phyloP scores from a whole-genome alignment of 2,797 vertebrate genomes.

The Channa striata region DNA sequence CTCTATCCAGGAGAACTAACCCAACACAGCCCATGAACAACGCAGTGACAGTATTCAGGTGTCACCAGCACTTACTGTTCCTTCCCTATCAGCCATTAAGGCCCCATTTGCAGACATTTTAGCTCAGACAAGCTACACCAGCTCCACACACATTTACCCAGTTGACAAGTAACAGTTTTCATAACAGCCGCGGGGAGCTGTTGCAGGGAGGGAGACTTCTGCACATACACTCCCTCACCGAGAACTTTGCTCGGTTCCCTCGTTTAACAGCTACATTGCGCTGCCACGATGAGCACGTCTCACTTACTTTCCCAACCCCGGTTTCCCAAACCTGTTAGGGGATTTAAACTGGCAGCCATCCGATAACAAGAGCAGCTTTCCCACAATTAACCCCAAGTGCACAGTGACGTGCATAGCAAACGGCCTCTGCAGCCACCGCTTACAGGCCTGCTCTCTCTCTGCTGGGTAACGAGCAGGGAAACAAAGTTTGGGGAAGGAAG shows the following conservation, averaged over 20 bases:
- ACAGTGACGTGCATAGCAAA: neutral
- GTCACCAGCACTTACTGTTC: neutral
- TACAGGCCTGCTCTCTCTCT: neutral
- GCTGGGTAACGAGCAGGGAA: neutral
- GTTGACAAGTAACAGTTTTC: conserved; percentile 23
- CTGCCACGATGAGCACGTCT: neutral
- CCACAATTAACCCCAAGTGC: conserved; percentile 26
- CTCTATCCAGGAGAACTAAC: too few relatives aligned
- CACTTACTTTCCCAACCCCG: neutral
- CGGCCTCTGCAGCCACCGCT: conserved; percentile 36
- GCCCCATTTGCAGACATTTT: conserved; percentile 4
- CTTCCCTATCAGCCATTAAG: conserved; percentile 6
- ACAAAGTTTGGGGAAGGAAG: conserved; percentile 2
- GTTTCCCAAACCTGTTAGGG: conserved; percentile 5
- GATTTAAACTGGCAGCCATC: conserved; percentile 30
- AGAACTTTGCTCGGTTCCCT: conserved; percentile 5
- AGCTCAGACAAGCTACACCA: neutral
- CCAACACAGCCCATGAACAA: neutral
- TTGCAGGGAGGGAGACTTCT: neutral
- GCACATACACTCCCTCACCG: neutral
- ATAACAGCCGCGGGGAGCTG: conserved; percentile 8
- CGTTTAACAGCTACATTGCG: conserved; percentile 13
- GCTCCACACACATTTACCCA: neutral
- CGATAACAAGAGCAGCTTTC: conserved; percentile 20
- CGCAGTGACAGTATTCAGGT: neutral